Conservation (phyloP, 2,888 invertebrate species). For the Athripsodes cinereus region DNA sequence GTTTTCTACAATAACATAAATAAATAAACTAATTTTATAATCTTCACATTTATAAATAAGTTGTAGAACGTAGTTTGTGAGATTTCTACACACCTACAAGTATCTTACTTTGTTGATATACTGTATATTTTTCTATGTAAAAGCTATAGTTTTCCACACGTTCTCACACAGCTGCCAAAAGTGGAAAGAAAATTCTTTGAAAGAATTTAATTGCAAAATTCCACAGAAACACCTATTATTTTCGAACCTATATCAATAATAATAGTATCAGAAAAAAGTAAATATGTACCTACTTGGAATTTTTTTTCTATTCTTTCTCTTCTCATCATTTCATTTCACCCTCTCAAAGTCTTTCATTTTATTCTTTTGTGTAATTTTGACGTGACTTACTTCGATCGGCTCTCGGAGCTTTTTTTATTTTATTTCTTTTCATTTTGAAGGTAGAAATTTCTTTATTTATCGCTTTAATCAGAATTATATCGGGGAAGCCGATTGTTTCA, state of each 20-base stretch:
- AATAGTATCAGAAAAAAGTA: too few species aligned
- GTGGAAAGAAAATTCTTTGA: background rate
- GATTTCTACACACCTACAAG: too few species aligned
- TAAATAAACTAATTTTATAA: too few species aligned
- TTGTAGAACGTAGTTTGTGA: too few species aligned
- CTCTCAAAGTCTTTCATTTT: conserved; percentile 17
- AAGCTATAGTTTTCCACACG: too few species aligned
- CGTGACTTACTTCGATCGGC: conserved; percentile 3
- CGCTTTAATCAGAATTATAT: too few species aligned
- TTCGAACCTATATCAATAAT: conserved; percentile 10
- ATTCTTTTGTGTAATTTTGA: conserved; percentile 22
- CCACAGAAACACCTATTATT: conserved; percentile 25
- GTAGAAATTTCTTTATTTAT: background rate
- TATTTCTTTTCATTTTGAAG: background rate
- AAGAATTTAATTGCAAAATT: conserved; percentile 28
- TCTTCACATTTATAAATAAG: too few species aligned
- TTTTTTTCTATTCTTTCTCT: conserved; percentile 20
- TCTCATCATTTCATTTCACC: conserved; percentile 11
- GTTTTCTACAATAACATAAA: too few species aligned
- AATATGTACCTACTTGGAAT: background rate
- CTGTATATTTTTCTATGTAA: too few species aligned
- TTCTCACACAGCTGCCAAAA: background rate
- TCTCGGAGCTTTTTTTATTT: background rate
- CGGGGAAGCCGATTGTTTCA: too few species aligned
- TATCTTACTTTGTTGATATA: too few species aligned